Base-by-base conservation (phyloP, 2,113 vertebrate species). In the Eidolon helvum region DNA sequence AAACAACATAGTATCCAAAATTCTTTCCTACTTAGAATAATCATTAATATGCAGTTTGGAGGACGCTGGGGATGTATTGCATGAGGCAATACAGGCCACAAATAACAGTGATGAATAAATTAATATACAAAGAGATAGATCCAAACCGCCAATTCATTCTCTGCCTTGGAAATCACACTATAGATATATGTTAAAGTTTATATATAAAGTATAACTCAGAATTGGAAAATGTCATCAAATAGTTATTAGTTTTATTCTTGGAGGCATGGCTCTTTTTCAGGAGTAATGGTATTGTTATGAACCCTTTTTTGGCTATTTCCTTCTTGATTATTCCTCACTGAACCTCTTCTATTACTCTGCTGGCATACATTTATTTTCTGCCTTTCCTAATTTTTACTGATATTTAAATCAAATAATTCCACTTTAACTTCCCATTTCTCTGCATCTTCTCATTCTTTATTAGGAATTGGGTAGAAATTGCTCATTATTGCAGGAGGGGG, bases 341-440 rank as follows among this genome's bases (percentile, higher is more conserved):
- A 55, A 30, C 14, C 38, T 26, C 28, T 24, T 77, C 21, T 80
- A 59, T 26, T 50, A 84, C 18, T 59, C 48, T 33, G 8, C 14
- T 71, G 16, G 9, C 26, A 68, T 38, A 83, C 3, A 50, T 83
- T 74, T 50, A 2, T 66, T 95, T 91, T 33, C 15, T 87, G 40
- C 19, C 14, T 91, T 97, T 86, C 5, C 30, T 66, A 35, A 77
- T 96, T 78, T 80, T 85, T 80, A 55, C n/a, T 72, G 19, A 82
- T 82, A 92, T 75, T 90, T 96, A 71, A 82, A 86, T 91, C 35
- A 90, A 92, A 72, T 40, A 61, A 83, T 65, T 75, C 40, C 22
- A 71, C 11, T 94, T 88, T 53, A 79, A 83, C 11, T 35, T 96
- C 10, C 38, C 24, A 82, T 43, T 78, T 94, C 48, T 80, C 19